Conservation (phyloP, 1,140 invertebrate genomes). For the Sitobion miscanthi region DNA sequence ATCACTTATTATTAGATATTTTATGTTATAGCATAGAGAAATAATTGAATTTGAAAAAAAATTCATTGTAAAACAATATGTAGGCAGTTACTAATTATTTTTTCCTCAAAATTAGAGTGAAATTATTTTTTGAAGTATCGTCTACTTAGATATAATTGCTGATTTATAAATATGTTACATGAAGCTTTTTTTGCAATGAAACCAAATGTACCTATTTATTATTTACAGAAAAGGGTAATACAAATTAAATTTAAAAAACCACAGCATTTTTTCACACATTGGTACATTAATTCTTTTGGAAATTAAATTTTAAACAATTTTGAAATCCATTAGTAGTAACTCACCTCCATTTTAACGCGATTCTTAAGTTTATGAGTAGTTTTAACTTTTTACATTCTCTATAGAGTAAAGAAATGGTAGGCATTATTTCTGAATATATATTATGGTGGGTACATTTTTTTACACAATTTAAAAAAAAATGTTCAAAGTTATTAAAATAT, state of each 20-base stretch:
- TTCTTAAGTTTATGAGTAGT: not conserved
- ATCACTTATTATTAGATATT: not conserved
- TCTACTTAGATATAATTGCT: not conserved
- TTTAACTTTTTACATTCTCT: not conserved
- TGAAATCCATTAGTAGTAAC: not conserved
- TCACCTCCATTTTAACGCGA: not conserved
- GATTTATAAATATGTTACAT: not conserved
- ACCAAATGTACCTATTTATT: not conserved
- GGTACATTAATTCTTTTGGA: not conserved
- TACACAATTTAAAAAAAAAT: slow-evolving; percentile 7
- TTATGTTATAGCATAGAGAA: not conserved
- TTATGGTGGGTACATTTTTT: not conserved
- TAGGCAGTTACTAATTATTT: no score
- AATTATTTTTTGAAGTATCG: not conserved
- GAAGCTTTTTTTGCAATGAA: not conserved
- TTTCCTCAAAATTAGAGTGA: not conserved
- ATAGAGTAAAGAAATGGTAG: not conserved
- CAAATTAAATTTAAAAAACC: not conserved
- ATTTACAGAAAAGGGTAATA: not conserved
- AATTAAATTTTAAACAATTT: not conserved
- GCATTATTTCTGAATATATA: not conserved
- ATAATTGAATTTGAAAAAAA: not conserved
- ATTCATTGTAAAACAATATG: no score
- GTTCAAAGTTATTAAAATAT: not conserved
- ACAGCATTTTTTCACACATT: not conserved